Conservation (phyloP, 2,113 vertebrate genomes). For the Brachypodius melanocephalos region DNA sequence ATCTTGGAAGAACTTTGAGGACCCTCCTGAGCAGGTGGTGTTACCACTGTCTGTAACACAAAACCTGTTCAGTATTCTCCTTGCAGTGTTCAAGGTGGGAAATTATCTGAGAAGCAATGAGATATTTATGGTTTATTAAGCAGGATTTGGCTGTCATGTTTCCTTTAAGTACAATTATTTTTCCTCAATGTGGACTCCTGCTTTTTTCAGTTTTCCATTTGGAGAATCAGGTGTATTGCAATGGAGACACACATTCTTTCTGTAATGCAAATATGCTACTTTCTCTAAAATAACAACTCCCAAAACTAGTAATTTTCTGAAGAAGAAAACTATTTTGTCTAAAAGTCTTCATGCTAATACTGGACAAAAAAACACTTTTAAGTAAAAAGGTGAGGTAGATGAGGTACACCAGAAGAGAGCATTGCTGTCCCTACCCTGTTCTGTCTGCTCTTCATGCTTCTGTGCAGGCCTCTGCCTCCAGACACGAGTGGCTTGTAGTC, state of each 20-base stretch:
- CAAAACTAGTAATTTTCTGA: neutral
- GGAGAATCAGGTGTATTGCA: neutral
- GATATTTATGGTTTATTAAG: neutral
- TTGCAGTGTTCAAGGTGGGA: neutral
- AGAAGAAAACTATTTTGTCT: neutral
- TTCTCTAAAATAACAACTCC: neutral
- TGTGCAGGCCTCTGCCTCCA: conserved; percentile 20
- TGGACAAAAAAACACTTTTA: neutral
- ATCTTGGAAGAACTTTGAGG: neutral
- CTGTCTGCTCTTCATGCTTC: neutral
- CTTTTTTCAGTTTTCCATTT: neutral
- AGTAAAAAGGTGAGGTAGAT: neutral
- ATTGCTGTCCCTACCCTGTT: neutral
- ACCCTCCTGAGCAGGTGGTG: neutral
- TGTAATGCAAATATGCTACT: neutral
- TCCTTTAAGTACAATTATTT: neutral
- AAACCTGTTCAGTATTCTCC: neutral
- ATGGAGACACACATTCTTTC: neutral
- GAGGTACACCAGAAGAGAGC: neutral
- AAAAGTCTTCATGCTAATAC: neutral
- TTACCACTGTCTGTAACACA: neutral
- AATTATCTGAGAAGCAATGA: neutral
- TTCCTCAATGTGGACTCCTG: neutral
- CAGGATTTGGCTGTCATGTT: neutral
- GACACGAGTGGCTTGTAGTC: neutral